Base-by-base conservation (phyloP, 1,140 invertebrate genomes). In the Diorhabda elongata region DNA sequence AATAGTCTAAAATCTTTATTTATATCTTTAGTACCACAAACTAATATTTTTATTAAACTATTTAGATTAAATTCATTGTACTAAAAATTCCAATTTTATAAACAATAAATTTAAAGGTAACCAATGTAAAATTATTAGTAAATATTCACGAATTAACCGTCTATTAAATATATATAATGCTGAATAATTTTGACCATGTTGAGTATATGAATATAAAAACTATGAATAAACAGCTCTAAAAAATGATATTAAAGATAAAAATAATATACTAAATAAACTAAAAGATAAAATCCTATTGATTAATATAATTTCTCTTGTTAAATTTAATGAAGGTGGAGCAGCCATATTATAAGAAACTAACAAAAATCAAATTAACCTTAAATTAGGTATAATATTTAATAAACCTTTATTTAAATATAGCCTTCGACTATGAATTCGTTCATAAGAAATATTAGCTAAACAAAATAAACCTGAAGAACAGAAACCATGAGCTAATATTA, bases 1-100 rank as follows among this genome's bases (percentile, higher is more conserved):
- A 82, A 81, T 80, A 78, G 80, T 81, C 77, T 82, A 83, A 83
- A 81, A 79, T 81, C 75, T 78, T 70, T 70, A 68, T 74, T 79
- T 78, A 83, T 81, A 82, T 11, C 11, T 11, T 11, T 11, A 11
- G 11, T 11, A 11, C 11, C 11, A 11, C 11, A 11, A 11, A 84
- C 77, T 81, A 86, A 84, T 78, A 84, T 86, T 87, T 86, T 82
- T 73, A 66, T 79, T 85, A 85, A 87, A 86, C 83, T 84, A 86
- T 84, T 83, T 84, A 85, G 85, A 82, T 79, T 83, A 11, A 11
- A 11, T 11, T 11, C 11, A 11, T 11, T 11, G 11, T 81, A 84
- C 79, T 78, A 82, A 81, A 78, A 78, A 81, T 75, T 83, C 82
- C 76, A 80, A 75, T 77, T 84, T 83, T 80, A 87, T 77, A 84